These are phyloP conservation scores for Aspiorhynchus laticeps DNA, from an alignment of 2,113 vertebrate species.

Conservation along the genomic window DNA sequence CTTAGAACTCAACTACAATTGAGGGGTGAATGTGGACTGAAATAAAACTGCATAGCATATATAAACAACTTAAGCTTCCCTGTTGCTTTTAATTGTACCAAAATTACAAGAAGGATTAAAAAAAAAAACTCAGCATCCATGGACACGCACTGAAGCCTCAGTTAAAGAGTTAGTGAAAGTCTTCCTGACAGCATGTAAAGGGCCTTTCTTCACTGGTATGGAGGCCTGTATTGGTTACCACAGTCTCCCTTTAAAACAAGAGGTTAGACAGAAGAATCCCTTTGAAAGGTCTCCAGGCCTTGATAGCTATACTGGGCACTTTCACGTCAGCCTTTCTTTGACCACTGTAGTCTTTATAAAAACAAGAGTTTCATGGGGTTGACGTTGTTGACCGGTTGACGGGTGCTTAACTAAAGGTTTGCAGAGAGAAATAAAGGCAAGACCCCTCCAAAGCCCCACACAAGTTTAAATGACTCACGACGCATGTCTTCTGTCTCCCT, in stretches of 20 bases:
- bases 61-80: background rate
- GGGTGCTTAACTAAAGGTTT: constrained; percentile 46
- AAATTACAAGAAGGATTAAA: constrained; percentile 18
- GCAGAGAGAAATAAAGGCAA: constrained; percentile 41
- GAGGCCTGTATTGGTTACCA: constrained; percentile 55
- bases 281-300: constrained; percentile 49
- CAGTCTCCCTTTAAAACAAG: constrained; percentile 50
- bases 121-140: constrained; percentile 21
- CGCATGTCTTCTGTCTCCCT: constrained; percentile 32
- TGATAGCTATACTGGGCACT: constrained; percentile 46
- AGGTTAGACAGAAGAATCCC: constrained; percentile 57
- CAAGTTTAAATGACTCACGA: constrained; percentile 7
- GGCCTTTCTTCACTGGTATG: constrained; percentile 37
- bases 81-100: background rate
- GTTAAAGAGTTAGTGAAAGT: constrained; percentile 15
- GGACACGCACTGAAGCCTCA: background rate
- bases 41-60: background rate
- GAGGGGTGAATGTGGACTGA: background rate
- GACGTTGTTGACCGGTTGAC: constrained; percentile 55
- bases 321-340: constrained; percentile 44
- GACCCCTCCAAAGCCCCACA: constrained; percentile 32
- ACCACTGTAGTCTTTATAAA: constrained; percentile 50
- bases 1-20: background rate
- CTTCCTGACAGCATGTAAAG: constrained; percentile 46
- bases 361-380: constrained; percentile 54